Conservation (phyloP, 2,888 invertebrate genomes). For the Coremacera marginata region DNA sequence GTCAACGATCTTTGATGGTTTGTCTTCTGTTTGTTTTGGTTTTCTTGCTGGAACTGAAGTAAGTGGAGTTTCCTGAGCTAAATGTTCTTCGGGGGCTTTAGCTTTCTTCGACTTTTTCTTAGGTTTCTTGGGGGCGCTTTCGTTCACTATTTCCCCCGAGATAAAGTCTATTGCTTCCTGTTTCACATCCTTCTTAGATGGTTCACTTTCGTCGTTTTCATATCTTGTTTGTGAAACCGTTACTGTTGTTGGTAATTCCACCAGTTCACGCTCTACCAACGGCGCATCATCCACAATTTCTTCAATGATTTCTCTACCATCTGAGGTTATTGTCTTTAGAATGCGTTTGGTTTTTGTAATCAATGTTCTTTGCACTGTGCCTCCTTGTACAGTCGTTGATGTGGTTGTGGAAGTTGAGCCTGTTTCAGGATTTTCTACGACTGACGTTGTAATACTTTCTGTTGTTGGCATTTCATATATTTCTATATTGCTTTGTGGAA, state of each 20-base stretch:
- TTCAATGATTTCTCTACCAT: constrained; percentile 55
- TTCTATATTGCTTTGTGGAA: constrained; percentile 46
- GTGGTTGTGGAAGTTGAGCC: constrained; percentile 19
- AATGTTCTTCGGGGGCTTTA: constrained; percentile 10
- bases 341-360: constrained; percentile 56
- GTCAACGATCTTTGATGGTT: too few relatives aligned
- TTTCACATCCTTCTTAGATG: constrained; percentile 2
- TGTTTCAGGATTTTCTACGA: not conserved
- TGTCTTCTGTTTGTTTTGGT: not conserved
- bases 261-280: not conserved
- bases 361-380: constrained; percentile 44
- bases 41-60: not conserved
- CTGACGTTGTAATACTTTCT: not conserved
- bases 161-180: not conserved
- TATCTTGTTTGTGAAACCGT: too few relatives aligned
- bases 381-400: constrained; percentile 43
- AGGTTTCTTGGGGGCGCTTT: constrained; percentile 10
- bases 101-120: constrained; percentile 24
- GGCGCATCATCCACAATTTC: constrained; percentile 7
- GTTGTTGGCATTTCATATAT: constrained; percentile 10
- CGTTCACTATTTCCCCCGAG: not conserved
- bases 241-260: not conserved
- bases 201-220: too few relatives aligned
- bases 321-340: constrained; percentile 57
- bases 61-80: not conserved